Evolutionary conservation across 2,888 invertebrate species (phyloP), one percentile per base, ranked within the genome.

Genomic region (Dasypogon diadema): DNA sequence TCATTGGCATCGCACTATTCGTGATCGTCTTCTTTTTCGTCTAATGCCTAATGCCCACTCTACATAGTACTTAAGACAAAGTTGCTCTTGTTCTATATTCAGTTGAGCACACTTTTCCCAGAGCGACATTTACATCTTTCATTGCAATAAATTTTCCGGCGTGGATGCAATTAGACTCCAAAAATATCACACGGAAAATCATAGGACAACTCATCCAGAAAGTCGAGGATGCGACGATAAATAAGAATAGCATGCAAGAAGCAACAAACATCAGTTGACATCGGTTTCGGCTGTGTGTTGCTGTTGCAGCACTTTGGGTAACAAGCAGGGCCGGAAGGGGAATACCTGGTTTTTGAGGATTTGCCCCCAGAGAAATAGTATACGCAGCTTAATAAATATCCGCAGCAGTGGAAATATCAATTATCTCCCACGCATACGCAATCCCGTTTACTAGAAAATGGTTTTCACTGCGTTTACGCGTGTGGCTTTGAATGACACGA

Each of bases 121-220:
- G 46, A 14, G 70, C 70, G 54, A 70, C 70, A 70, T 60, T 72
- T 65, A 77, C 76, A 77, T 77, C 75, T 75, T 76, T 75, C 77
- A 77, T 77, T 77, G 77, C 76, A 77, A 77, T 77, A 77, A 77
- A 77, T 77, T 77, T 77, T 72, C 77, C 75, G 70, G 63, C 37
- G 30, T 65, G 72, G 77, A 76, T 77, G 75, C 77, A 77, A 77
- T 77, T 77, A 77, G 77, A 54, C 75, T 77, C 77, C 76, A 75
- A 75, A 77, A 77, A 77, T 77, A 77, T 30, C 75, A 22, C 74
- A 56, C 18, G 74, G 60, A 48, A 60, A 74, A 73, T 56, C 60
- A 74, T 6, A 30, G 18, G 21, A 16, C 42, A 42, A 30, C 16
- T 10, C 46, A 65, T n/a, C 16, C 12, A 12, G 14, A 4, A 42